Base-by-base conservation (phyloP, 1,140 invertebrate species). In the Monomorium pharaonis region DNA sequence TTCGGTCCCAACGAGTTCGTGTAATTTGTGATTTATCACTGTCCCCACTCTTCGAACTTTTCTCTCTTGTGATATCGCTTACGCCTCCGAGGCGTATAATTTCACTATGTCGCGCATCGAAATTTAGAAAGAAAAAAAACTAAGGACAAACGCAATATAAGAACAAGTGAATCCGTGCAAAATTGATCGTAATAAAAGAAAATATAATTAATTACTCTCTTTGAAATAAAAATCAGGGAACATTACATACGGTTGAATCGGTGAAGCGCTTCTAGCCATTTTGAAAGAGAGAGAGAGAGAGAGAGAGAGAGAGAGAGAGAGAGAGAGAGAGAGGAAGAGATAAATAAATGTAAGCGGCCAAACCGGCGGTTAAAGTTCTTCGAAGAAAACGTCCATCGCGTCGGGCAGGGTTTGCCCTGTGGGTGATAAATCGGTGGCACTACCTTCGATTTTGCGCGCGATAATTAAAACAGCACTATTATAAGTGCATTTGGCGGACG, bases 21-120 rank as follows among this genome's bases (percentile, higher is more conserved):
- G 92, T 90, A 93, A 94, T 94, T 92, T 88, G 89, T 93, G 92
- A 94, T 94, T 94, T 94, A 94, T 94, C 92, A 92, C 91, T 92
- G 92, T 90, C 60, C 76, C 69, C 47, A 27, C 18, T 18, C 37
- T n/a, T 65, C n/a, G 21, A 16, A 21, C 69, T 33, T 63, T 37
- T 65, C 44, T 42, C 44, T 76, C 70, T 84, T 72, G 16, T 67
- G 60, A 27, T 81, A 47, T 54, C 44, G 27, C 51, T 58, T 42
- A 24, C 21, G 37, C 16, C 49, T 70, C 37, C 69, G 69, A 77
- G 86, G 58, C 65, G 80, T 87, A 77, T 90, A 89, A 89, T 89
- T 89, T 89, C 54, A 63, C 37, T 65, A n/a, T 47, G 12, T 77
- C 33, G 18, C 7, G 30, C 16, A 16, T 30, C 10, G 24, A 62